Base-by-base conservation (phyloP, 2,797 vertebrate genomes). In the Rhinophrynus dorsalis region DNA sequence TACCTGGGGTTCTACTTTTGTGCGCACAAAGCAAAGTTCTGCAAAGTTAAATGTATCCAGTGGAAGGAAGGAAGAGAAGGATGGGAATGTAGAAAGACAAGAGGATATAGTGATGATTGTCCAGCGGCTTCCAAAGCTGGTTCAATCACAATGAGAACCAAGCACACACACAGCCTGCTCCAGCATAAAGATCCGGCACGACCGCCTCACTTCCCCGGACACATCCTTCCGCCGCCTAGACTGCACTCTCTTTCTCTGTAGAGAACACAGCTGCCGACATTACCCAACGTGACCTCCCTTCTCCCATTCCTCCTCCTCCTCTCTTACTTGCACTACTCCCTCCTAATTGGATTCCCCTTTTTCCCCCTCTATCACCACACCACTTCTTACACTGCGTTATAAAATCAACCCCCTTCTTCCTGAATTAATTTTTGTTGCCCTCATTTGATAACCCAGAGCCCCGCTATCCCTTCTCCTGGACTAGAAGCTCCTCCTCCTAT, bases 121-220 rank as follows among this genome's bases (percentile, higher is more conserved):
- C 67, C 67, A 18, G 47, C 21, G 32, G 21, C 3, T 47, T 18
- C 48, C 68, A 6, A 38, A 5, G 68, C 68, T 21, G 37, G n/a
- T 15, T 54, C 67, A 45, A 23, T 45, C 68, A 71, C 68, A 71
- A 71, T 71, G 59, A 71, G 45, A 35, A n/a, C 20, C 47, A 67
- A 10, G 74, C 68, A 78, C 67, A 79, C 70, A 75, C 52, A 60
- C 66, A 74, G 64, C 55, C 74, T 74, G 48, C 65, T 62, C 50
- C 2, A 3, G 26, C 6, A 71, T 63, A 11, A 15, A 63, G 68
- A 56, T 71, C 68, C 68, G 68, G 51, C 24, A 2, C 12, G 3
- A 27, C 51, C 68, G 15, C 1, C 21, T 63, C 50, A 63, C 67
- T 5, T 18, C 35, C 21, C 21, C 42, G 45, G 55, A 51, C 21